A percentile compares a stretch with the other conserved stretches of the same genome.
Conservation (phyloP, 2,113 vertebrate species). For the Amphiprion percula region DNA sequence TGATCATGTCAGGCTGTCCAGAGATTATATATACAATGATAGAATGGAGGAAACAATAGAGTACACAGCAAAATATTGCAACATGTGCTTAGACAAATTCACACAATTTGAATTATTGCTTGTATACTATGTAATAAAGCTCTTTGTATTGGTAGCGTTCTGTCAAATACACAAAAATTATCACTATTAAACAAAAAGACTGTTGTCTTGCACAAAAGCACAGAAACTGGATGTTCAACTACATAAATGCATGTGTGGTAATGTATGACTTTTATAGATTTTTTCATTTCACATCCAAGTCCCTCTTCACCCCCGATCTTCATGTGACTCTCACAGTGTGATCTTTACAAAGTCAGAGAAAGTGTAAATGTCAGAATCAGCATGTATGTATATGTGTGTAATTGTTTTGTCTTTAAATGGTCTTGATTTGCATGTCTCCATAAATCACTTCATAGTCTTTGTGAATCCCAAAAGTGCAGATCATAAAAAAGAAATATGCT, state of each 20-base stretch:
- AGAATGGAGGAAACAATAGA: constrained; percentile 3
- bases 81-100: not conserved
- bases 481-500: constrained; percentile 52
- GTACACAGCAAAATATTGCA: not conserved
- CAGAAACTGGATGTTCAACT: no score
- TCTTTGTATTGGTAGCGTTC: no score
- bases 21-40: not conserved
- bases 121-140: no score
- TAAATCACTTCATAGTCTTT: constrained; percentile 17
- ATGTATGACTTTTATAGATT: no score
- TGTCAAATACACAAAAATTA: no score
- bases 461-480: constrained; percentile 40
- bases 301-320: no score
- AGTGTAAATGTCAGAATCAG: not conserved
- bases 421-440: not conserved
- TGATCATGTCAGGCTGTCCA: not conserved
- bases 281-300: no score
- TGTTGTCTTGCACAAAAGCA: no score
- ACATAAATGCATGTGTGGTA: no score
- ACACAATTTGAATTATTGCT: no score
- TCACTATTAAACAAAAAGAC: no score
- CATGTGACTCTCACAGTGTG: no score
- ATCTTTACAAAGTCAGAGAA: not conserved
- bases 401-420: not conserved
- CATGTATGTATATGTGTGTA: not conserved